Evolutionary conservation across 2,113 vertebrate genomes (phyloP), one percentile per base, ranked within the genome.

Genomic region (Salvelinus sp.): DNA sequence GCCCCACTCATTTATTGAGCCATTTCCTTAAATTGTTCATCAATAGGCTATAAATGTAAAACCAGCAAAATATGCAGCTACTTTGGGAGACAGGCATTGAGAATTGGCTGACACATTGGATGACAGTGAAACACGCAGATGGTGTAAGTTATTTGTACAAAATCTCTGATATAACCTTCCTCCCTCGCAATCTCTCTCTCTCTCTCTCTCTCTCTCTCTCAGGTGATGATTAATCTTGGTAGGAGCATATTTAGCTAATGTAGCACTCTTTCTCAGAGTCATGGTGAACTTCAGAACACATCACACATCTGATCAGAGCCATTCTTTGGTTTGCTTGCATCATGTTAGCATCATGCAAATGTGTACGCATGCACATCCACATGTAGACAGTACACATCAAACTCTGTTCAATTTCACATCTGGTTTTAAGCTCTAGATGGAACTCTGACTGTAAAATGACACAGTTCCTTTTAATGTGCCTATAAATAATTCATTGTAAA

Each of bases 381-480:
- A 14, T 20, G 38, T 4, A 20, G 6, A 22, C 80, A 83, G 82
- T 86, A 89, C 86, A 79, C 82, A 83, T 44, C 38, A 44, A 44
- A 9, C 38, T 44, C 7, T 44, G 38, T 44, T 44, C 38, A 44
- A 44, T 44, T 44, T 44, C 2, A 44, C 38, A 44, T 2, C 9
- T 44, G 38, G 38, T 10, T 44, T 10, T 44, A 44, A 44, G 2
- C 38, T 12, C 38, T 12, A 44, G 9, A 44, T 44, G 9, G 38
- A 10, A 44, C 38, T 33, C 33, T 44, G 38, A 44, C 38, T 44
- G 9, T 44, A 2, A 44, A 44, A 44, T 44, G 38, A 38, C 7
- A 44, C 38, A 44, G 38, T 44, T 10, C 38, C 9, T 44, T 10
- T 44, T 12, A 44, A 12, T 44, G 38, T 44, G 38, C 38, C 38